Conservation (phyloP, 1,140 invertebrate genomes). For the Zaprionus camerounensis region DNA sequence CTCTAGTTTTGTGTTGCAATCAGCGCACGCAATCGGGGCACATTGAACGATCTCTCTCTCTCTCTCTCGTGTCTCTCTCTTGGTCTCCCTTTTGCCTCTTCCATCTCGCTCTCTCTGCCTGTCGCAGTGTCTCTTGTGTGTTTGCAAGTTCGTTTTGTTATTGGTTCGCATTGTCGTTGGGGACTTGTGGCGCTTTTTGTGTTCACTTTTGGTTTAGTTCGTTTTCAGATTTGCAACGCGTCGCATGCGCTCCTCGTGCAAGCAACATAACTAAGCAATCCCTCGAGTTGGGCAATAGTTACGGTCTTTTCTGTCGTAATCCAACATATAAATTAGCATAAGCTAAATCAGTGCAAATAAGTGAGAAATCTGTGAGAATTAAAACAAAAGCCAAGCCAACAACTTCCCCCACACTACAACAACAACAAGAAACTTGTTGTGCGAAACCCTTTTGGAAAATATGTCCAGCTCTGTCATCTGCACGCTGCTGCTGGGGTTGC, state of each 20-base stretch:
- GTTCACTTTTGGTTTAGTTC: slow-evolving; percentile 70
- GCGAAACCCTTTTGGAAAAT: slow-evolving; percentile 1
- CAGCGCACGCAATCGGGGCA: slow-evolving; percentile 15
- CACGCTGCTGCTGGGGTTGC: slow-evolving; percentile 50
- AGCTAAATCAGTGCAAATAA: slow-evolving; percentile 9
- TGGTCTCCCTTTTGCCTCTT: slow-evolving; percentile 36
- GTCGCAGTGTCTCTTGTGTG: slow-evolving; percentile 30
- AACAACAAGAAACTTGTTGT: slow-evolving; percentile 24
- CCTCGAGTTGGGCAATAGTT: slow-evolving; percentile 1
- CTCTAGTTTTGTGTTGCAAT: slow-evolving; percentile 26
- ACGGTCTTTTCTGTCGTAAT: not conserved
- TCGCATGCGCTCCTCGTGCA: slow-evolving; percentile 59
- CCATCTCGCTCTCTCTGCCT: slow-evolving; percentile 6
- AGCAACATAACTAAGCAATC: not conserved
- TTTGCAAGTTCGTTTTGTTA: slow-evolving; percentile 57
- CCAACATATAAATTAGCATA: slow-evolving; percentile 9
- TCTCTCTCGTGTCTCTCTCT: slow-evolving; percentile 21
- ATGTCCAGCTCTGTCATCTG: slow-evolving; percentile 64
- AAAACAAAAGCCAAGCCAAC: slow-evolving; percentile 11
- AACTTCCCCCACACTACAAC: not conserved
- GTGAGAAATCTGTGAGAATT: slow-evolving; percentile 15
- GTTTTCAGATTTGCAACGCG: slow-evolving; percentile 74
- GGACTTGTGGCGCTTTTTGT: slow-evolving; percentile 38
- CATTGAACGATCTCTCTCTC: slow-evolving; percentile 58
- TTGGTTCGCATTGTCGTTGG: slow-evolving; percentile 60